Conservation (phyloP, 2,888 invertebrate genomes). For the Zele albiditarsus region DNA sequence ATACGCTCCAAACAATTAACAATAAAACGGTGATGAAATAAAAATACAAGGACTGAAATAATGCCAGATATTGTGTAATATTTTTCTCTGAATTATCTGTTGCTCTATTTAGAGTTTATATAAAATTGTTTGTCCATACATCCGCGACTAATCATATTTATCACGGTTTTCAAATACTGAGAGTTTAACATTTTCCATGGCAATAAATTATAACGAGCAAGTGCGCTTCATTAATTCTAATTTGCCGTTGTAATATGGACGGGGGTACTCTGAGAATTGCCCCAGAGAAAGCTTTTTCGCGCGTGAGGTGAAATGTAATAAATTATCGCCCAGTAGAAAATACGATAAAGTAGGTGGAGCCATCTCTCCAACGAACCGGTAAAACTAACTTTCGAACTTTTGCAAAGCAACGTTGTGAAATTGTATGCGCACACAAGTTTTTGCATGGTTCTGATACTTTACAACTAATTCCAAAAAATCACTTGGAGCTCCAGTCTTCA, state of each 20-base stretch:
- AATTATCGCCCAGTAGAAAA: conserved; percentile 26
- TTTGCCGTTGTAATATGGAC: conserved; percentile 18
- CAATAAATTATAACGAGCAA: conserved; percentile 15
- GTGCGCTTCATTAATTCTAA: conserved; percentile 25
- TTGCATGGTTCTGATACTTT: conserved; percentile 31
- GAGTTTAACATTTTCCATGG: not conserved
- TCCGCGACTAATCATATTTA: not conserved
- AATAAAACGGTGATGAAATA: not conserved
- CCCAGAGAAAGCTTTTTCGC: not conserved
- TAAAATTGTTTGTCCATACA: conserved; percentile 27
- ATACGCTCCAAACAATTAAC: no score
- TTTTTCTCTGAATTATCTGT: not conserved
- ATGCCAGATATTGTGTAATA: not conserved
- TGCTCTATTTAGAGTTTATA: not conserved
- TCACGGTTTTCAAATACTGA: not conserved
- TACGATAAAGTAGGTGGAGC: not conserved
- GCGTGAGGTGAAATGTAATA: conserved; percentile 24
- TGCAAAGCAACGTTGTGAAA: conserved; percentile 25
- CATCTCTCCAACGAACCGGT: conserved; percentile 20
- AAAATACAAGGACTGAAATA: not conserved
- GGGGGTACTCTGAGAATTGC: not conserved
- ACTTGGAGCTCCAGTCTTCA: conserved; percentile 25
- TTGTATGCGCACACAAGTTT: conserved; percentile 27
- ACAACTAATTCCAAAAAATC: conserved; percentile 45
- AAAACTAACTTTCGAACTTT: conserved; percentile 33